Percentiles rank a stretch among this genome's conserved stretches.
phyloP scores from a whole-genome alignment of 2,113 vertebrate species.

The Miniopterus natalensis region DNA sequence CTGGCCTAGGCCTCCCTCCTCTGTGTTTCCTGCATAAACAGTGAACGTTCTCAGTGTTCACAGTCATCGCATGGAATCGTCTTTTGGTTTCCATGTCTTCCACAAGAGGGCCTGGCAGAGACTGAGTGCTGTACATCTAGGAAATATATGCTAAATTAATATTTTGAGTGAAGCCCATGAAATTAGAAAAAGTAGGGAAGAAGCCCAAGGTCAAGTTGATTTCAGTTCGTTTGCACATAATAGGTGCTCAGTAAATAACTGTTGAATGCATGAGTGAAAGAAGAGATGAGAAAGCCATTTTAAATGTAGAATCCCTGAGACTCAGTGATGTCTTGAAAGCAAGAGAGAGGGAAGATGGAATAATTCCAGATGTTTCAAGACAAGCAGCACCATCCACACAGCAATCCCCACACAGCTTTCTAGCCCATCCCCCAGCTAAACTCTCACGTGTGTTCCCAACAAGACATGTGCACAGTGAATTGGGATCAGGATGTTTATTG shows the following conservation, averaged over 20 bases:
- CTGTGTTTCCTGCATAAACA: not conserved
- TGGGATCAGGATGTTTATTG: not conserved
- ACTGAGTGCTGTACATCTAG: not conserved
- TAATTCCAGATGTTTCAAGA: not conserved
- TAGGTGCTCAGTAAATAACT: not conserved
- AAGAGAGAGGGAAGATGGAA: not conserved
- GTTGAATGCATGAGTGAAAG: not conserved
- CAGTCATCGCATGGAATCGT: rapidly evolving
- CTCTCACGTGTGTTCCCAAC: rapidly evolving
- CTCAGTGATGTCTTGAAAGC: rapidly evolving
- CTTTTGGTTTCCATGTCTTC: not conserved
- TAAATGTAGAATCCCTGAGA: too few species aligned
- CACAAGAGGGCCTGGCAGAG: not conserved
- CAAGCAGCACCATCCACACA: not conserved
- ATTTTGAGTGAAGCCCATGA: not conserved
- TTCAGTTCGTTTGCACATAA: not conserved
- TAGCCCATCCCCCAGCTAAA: not conserved
- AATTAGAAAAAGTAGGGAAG: not conserved
- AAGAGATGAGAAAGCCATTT: not conserved
- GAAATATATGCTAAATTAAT: not conserved
- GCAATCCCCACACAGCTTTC: rapidly evolving
- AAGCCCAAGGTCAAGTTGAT: not conserved
- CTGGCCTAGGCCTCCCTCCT: rapidly evolving
- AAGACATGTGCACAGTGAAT: too few species aligned
- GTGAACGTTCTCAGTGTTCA: rapidly evolving